Base-by-base conservation (phyloP, 2,888 invertebrate species). In the Lithophane semibrunnea region DNA sequence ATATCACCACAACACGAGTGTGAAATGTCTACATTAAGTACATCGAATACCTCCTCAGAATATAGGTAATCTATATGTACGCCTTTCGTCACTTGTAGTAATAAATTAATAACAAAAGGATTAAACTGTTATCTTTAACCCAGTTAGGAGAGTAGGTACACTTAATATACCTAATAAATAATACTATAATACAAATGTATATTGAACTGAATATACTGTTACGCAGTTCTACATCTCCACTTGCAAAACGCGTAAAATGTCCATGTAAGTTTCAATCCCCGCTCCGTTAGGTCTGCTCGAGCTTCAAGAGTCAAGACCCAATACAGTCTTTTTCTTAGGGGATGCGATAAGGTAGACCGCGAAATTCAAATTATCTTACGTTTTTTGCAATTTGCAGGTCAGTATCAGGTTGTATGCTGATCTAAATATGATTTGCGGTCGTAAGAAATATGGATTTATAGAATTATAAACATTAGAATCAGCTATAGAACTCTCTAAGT, bases 71-170 rank as follows among this genome's bases (percentile, higher is more conserved):
- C 63, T 58, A 37, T 37, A 37, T 37, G 37, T 21, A 67, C 44
- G 44, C 29, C 44, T 83, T 82, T 83, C 70, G 29, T 77, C 71
- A 73, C n/a, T 56, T 42, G 16, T 65, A 64, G n/a, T 71, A 49
- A 66, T 60, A 86, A 71, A 63, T 63, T 18, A 64, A 75, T 71
- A 84, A 80, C 79, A 85, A 83, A 68, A 80, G 86, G 86, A 88
- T 89, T 88, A 88, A 75, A 73, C 37, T 76, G 80, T 86, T 90
- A 91, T 92, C 92, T 77, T 81, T 86, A 88, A 29, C 89, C 91
- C 81, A 88, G 86, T 90, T 92, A 76, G 77, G 72, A 82, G 72
- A 73, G 77, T 29, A 29, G 29, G 29, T 72, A 21, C 9, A 37
- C 37, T 4, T 21, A 3, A 67, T 79, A 73, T 66, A 58, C 47